Evolutionary conservation across 2,113 vertebrate genomes (phyloP).

Genomic region (Pseudopipra pipra): DNA sequence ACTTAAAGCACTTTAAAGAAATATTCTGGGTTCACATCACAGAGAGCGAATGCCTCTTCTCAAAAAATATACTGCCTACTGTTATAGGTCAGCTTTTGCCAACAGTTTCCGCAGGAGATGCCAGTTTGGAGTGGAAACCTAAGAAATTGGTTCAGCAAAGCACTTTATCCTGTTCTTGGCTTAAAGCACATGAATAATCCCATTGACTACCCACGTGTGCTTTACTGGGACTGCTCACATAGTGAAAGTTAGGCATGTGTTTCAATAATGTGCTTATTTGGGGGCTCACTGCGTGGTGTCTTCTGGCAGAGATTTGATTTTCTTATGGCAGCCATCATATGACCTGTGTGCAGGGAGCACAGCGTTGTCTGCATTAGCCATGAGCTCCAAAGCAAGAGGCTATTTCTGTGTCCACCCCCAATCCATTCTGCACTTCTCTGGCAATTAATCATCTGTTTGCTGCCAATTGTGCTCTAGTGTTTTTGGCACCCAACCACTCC

Average conservation of each 20-base stretch:
- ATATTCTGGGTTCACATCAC: neutral
- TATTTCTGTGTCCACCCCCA: conserved; percentile 12
- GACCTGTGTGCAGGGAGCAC: neutral
- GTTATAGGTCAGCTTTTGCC: conserved; percentile 33
- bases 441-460: neutral
- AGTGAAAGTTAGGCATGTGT: neutral
- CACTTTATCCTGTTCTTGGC: conserved; percentile 37
- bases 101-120: conserved; percentile 33
- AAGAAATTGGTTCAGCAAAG: conserved; percentile 4
- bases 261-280: neutral
- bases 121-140: conserved; percentile 55
- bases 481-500: conserved; percentile 22
- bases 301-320: neutral
- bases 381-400: neutral
- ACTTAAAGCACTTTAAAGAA: conserved; percentile 20
- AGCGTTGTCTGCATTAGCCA: neutral
- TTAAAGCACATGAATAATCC: conserved; percentile 43
- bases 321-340: neutral
- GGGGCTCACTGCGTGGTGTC: neutral
- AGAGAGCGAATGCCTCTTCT: neutral
- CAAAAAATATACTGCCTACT: conserved; percentile 23
- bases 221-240: conserved; percentile 21
- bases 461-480: conserved; percentile 25
- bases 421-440: neutral
- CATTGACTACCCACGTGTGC: conserved; percentile 49